These are phyloP conservation scores for Lymantria monacha DNA, from an alignment of 2,888 invertebrate species.

Conservation along the genomic window DNA sequence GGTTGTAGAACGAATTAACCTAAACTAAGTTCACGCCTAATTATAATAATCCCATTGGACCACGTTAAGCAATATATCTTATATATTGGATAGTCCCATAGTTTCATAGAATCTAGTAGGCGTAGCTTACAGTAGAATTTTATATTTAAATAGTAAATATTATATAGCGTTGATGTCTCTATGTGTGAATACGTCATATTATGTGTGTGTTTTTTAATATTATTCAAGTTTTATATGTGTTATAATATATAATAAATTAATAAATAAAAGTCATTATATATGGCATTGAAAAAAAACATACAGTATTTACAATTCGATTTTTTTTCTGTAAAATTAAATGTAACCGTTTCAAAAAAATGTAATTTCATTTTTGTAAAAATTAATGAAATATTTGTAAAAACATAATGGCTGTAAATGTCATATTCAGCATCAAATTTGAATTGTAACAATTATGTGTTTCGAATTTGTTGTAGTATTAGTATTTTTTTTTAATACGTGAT, in stretches of 20 bases:
- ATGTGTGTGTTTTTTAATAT: slow-evolving; percentile 28
- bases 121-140: slow-evolving; percentile 74
- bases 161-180: slow-evolving; percentile 30
- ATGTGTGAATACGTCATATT: slow-evolving; percentile 30
- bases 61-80: slow-evolving; percentile 78
- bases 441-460: too few relatives aligned
- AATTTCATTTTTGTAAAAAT: neutral
- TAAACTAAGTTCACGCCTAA: slow-evolving; percentile 57
- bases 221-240: slow-evolving; percentile 29
- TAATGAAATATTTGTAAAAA: neutral
- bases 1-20: slow-evolving; percentile 25
- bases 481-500: neutral
- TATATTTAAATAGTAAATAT: slow-evolving; percentile 49
- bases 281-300: neutral
- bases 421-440: too few relatives aligned
- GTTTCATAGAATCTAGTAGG: slow-evolving; percentile 64
- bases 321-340: neutral
- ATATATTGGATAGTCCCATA: slow-evolving; percentile 69
- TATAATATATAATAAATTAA: slow-evolving; percentile 14
- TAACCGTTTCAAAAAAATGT: neutral
- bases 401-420: neutral
- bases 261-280: neutral
- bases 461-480: neutral
- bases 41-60: slow-evolving; percentile 73
- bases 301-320: slow-evolving; percentile 1